phyloP scores from a whole-genome alignment of 2,797 vertebrate species.

The Spinus pinus region DNA sequence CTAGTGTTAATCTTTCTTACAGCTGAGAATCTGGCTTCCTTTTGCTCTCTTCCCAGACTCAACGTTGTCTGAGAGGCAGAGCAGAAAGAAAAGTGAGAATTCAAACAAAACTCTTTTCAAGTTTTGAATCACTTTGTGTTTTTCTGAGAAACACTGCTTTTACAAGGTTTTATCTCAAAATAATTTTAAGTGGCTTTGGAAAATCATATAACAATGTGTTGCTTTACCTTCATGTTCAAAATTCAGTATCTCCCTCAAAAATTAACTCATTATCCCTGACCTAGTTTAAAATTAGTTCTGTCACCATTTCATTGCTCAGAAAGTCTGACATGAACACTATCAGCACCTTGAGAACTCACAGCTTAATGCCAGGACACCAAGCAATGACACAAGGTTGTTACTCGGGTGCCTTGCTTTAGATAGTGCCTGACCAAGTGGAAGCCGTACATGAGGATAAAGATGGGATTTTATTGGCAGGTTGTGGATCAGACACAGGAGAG shows the following conservation, averaged over 20 bases:
- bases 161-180: not conserved
- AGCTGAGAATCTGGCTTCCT: not conserved
- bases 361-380: not conserved
- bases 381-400: not conserved
- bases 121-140: not conserved
- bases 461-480: conserved; percentile 22
- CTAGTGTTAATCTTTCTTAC: not conserved
- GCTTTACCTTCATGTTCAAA: not conserved
- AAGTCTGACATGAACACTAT: not conserved
- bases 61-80: not conserved
- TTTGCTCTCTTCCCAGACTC: not conserved
- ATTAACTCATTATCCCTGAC: not conserved
- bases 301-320: not conserved
- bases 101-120: not conserved
- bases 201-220: not conserved
- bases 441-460: conserved; percentile 3
- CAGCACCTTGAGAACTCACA: not conserved
- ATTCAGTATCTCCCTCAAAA: not conserved
- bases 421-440: not conserved
- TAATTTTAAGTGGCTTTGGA: not conserved
- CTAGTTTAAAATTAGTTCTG: not conserved
- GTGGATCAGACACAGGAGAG: not conserved
- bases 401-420: not conserved
- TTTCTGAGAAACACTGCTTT: not conserved
- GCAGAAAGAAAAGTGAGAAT: not conserved